Percentiles rank a stretch among this genome's conserved stretches.
Evolutionary conservation across 2,888 invertebrate species (phyloP).

Genomic region (Campopleginae sp.): DNA sequence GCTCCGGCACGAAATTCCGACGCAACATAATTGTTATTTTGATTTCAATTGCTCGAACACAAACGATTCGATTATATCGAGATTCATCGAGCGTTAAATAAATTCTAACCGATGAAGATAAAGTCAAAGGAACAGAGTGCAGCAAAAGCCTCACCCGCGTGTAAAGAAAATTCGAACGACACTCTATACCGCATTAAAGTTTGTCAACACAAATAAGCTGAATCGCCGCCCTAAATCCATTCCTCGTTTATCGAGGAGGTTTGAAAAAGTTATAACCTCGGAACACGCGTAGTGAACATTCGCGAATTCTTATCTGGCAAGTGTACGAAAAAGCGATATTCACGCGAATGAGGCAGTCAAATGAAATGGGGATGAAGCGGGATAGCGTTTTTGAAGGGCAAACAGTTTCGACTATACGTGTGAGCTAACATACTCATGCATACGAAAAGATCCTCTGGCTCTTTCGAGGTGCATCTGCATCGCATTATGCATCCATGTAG

Average conservation of each 20-base stretch:
- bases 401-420: slow-evolving; percentile 19
- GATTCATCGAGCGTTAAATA: neutral
- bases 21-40: neutral
- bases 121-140: neutral
- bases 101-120: neutral
- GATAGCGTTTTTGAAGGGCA: slow-evolving; percentile 1
- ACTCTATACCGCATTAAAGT: too few species aligned
- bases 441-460: slow-evolving; percentile 32
- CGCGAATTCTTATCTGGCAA: neutral
- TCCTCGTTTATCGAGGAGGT: neutral
- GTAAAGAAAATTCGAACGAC: neutral
- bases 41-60: neutral
- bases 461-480: slow-evolving; percentile 45
- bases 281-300: neutral
- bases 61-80: neutral
- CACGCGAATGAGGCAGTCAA: neutral
- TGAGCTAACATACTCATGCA: slow-evolving; percentile 18
- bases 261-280: neutral
- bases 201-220: neutral
- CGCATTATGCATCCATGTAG: slow-evolving; percentile 29
- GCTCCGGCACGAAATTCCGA: neutral
- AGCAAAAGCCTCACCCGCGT: neutral
- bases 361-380: neutral
- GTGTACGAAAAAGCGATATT: neutral
- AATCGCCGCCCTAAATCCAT: neutral